Conservation (phyloP, 2,888 invertebrate species). For the Beris chalybata region DNA sequence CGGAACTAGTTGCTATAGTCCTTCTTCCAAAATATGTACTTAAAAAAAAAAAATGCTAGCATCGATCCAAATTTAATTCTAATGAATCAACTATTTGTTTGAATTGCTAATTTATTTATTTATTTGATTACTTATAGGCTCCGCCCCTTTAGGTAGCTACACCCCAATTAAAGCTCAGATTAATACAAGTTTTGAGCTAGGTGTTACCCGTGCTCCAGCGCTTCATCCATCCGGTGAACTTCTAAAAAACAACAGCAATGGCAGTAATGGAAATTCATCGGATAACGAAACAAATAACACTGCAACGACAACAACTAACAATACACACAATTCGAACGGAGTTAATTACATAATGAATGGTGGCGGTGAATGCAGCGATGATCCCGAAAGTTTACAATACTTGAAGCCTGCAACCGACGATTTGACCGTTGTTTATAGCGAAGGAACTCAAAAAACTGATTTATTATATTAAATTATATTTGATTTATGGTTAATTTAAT, state of each 20-base stretch:
- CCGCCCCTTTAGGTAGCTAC: constrained; percentile 78
- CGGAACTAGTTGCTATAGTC: too few species aligned
- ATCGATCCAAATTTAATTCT: too few species aligned
- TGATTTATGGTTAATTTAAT: neutral
- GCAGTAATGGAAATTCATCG: constrained; percentile 21
- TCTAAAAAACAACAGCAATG: constrained; percentile 5
- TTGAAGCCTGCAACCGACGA: constrained; percentile 52
- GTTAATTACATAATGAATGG: constrained; percentile 29
- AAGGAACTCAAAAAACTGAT: constrained; percentile 55
- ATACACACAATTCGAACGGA: constrained; percentile 13
- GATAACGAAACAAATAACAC: neutral
- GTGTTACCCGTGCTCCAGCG: constrained; percentile 67
- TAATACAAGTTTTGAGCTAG: constrained; percentile 73
- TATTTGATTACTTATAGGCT: constrained; percentile 47
- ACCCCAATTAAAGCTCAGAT: constrained; percentile 76
- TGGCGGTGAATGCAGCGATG: constrained; percentile 29
- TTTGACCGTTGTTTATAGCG: constrained; percentile 55
- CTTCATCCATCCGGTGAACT: constrained; percentile 42
- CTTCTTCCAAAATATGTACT: too few species aligned
- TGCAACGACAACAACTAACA: constrained; percentile 35
- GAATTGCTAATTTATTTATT: too few species aligned
- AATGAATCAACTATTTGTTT: too few species aligned
- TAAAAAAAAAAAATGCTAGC: too few species aligned
- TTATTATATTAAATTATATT: constrained; percentile 50
- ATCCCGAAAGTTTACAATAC: constrained; percentile 47